phyloP scores from a whole-genome alignment of 2,888 invertebrate genomes.

The Anagyrus pseudococci region DNA sequence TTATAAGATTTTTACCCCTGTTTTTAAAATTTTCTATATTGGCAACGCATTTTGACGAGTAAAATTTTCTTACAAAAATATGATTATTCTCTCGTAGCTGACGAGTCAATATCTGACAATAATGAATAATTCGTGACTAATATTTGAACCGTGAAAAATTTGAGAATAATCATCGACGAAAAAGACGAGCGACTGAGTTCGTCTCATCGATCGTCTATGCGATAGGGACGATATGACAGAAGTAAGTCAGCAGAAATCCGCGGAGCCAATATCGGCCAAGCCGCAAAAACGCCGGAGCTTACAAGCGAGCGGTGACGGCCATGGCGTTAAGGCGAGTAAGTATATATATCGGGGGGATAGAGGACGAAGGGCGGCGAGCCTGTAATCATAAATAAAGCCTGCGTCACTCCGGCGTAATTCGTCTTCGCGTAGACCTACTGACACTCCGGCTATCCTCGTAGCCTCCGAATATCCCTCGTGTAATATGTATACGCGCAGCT shows the following conservation, averaged over 20 bases:
- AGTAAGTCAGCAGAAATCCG: constrained; percentile 31
- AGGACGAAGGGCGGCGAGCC: constrained; percentile 17
- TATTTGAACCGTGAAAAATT: constrained; percentile 3
- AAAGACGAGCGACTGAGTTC: background rate
- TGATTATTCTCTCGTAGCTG: too few species aligned
- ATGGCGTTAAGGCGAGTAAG: constrained; percentile 12
- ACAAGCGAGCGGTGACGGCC: too few species aligned
- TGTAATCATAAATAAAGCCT: constrained; percentile 48
- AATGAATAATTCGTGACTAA: background rate
- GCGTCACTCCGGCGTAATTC: constrained; percentile 51
- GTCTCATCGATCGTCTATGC: constrained; percentile 14
- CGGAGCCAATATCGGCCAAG: constrained; percentile 16
- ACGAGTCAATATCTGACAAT: too few species aligned
- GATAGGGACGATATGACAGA: constrained; percentile 12
- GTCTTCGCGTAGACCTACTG: constrained; percentile 47
- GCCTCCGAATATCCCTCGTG: constrained; percentile 27
- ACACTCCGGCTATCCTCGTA: constrained; percentile 47
- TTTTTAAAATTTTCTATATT: too few species aligned
- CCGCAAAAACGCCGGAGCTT: constrained; percentile 13
- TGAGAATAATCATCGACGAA: constrained; percentile 23
- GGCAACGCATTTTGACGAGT: too few species aligned
- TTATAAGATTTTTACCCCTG: too few species aligned
- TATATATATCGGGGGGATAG: constrained; percentile 7
- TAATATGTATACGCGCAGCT: constrained; percentile 38
- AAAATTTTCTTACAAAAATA: too few species aligned